These are phyloP conservation scores for Geotrupes spiniger DNA, from an alignment of 2,888 invertebrate species.

Conservation along the genomic window DNA sequence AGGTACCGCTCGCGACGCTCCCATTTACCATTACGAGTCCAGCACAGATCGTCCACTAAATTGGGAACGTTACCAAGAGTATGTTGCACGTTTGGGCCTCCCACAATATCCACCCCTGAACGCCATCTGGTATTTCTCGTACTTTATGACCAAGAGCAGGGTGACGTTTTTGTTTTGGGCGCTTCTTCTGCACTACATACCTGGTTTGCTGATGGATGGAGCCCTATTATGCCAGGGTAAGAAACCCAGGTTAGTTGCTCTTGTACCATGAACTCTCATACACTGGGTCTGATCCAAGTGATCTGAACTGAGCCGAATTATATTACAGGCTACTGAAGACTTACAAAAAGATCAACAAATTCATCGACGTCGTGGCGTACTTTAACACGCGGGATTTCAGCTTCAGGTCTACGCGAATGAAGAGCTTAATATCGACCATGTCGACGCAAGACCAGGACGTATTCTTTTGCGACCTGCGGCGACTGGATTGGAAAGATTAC, in stretches of 20 bases:
- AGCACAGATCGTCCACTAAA: conserved; percentile 78
- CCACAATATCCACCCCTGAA: conserved; percentile 59
- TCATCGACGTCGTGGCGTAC: conserved; percentile 66
- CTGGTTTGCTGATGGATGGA: conserved; percentile 61
- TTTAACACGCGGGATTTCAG: conserved; percentile 69
- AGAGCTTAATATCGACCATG: conserved; percentile 57
- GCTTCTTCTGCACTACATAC: conserved; percentile 65
- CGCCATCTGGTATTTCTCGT: conserved; percentile 68
- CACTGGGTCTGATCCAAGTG: neutral
- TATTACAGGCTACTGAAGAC: conserved; percentile 67
- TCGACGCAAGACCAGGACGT: too few relatives aligned
- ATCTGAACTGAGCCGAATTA: neutral
- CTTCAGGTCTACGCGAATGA: conserved; percentile 55
- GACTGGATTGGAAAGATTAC: conserved; percentile 72
- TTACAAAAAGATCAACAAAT: conserved; percentile 73
- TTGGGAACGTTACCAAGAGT: conserved; percentile 67
- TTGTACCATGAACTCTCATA: too few relatives aligned
- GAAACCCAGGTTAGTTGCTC: conserved; percentile 58
- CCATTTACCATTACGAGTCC: conserved; percentile 85
- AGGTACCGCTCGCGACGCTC: conserved; percentile 47
- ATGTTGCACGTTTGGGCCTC: conserved; percentile 58
- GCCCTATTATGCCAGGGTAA: conserved; percentile 57
- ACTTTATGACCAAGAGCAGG: conserved; percentile 61
- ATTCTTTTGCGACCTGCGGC: conserved; percentile 69
- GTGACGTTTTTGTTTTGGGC: conserved; percentile 59